A percentile compares a stretch with the other conserved stretches of the same genome.
phyloP scores from a whole-genome alignment of 2,113 vertebrate genomes.

The Larimichthys crocea region DNA sequence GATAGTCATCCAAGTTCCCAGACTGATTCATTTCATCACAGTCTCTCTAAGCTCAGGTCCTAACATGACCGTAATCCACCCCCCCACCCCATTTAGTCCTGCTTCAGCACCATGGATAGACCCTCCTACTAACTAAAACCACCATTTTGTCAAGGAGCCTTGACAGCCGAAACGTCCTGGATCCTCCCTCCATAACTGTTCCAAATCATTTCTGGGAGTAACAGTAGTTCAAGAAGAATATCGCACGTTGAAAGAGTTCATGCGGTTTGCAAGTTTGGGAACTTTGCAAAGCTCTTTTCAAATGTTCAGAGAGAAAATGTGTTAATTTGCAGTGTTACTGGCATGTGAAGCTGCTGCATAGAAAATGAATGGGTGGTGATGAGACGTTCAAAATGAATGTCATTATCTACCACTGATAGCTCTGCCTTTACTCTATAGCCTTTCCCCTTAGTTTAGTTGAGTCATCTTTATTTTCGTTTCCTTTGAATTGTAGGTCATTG shows the following conservation, averaged over 20 bases:
- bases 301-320: background rate
- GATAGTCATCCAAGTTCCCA: background rate
- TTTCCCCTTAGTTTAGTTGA: background rate
- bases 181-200: background rate
- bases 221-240: background rate
- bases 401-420: background rate
- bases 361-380: constrained; percentile 31
- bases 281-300: background rate
- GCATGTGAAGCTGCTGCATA: background rate
- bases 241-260: background rate
- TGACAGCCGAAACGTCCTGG: background rate
- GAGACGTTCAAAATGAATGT: constrained; percentile 13
- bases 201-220: background rate
- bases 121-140: constrained; percentile 11
- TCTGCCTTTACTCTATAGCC: too few relatives aligned
- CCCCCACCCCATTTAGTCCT: background rate
- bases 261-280: background rate
- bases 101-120: constrained; percentile 73
- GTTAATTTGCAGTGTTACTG: background rate
- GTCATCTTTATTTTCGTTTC: background rate
- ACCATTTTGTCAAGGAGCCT: background rate
- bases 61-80: constrained; percentile 19
- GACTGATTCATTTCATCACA: background rate
- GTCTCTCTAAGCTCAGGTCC: constrained; percentile 5
- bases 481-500: background rate